phyloP scores from a whole-genome alignment of 2,113 vertebrate genomes.

The Taxidea taxus region DNA sequence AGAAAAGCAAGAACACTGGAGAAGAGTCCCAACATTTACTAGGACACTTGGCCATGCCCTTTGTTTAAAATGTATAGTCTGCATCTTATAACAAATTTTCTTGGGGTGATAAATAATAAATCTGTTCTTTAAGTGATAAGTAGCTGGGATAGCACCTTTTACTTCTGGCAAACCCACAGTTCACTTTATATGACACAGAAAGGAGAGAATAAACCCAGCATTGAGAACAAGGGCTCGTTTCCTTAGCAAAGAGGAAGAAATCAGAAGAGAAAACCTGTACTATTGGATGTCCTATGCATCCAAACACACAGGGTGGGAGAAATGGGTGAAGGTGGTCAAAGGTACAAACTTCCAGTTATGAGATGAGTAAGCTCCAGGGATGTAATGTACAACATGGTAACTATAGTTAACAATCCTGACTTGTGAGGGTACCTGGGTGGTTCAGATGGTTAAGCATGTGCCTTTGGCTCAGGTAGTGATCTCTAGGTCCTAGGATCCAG shows the following conservation, averaged over 20 bases:
- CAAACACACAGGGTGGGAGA: background rate
- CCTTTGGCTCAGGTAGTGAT: too few relatives aligned
- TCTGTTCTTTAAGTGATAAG: background rate
- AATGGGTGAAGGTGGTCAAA: background rate
- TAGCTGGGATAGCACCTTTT: background rate
- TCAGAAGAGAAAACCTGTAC: background rate
- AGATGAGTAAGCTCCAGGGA: background rate
- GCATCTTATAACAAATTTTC: background rate
- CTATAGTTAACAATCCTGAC: background rate
- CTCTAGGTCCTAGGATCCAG: too few relatives aligned
- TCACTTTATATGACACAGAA: background rate
- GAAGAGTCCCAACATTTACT: background rate
- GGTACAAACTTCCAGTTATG: background rate
- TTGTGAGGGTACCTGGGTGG: background rate
- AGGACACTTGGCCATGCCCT: background rate
- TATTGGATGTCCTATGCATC: background rate
- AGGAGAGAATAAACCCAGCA: background rate
- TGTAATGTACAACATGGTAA: background rate
- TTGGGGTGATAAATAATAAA: background rate
- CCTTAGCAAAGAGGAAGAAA: background rate
- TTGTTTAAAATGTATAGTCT: background rate
- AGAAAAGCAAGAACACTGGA: background rate
- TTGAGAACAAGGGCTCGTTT: background rate
- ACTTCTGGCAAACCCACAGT: background rate
- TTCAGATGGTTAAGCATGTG: too few relatives aligned